Percentiles rank a stretch among this genome's conserved stretches.
Evolutionary conservation across 2,113 vertebrate species (phyloP).

Genomic region (Oxygymnocypris stewartii): DNA sequence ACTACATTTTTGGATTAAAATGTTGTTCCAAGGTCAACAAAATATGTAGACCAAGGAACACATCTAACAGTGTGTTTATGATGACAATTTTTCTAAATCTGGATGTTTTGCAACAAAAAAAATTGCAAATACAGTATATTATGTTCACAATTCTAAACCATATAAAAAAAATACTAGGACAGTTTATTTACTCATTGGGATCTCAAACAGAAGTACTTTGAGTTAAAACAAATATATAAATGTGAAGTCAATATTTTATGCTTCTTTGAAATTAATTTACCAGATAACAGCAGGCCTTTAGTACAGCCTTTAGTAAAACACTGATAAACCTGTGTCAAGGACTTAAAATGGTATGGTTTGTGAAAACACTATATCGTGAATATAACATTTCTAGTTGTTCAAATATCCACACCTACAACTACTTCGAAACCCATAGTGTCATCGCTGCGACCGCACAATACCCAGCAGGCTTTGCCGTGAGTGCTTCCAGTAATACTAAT

Average conservation of each 20-base stretch:
- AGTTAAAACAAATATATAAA: not conserved
- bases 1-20: too few species aligned
- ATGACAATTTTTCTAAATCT: not conserved
- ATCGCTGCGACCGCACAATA: not conserved
- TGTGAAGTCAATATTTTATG: not conserved
- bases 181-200: too few species aligned
- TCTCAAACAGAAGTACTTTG: too few species aligned
- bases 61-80: not conserved
- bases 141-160: too few species aligned
- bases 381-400: slow-evolving; percentile 2
- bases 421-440: slow-evolving; percentile 1
- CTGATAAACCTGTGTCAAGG: not conserved
- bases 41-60: too few species aligned
- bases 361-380: not conserved
- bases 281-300: not conserved
- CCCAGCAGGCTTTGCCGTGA: not conserved
- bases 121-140: too few species aligned
- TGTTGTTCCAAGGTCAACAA: too few species aligned
- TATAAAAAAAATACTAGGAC: too few species aligned
- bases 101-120: not conserved
- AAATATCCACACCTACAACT: slow-evolving; percentile 6
- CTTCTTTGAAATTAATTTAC: not conserved
- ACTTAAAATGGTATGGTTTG: not conserved
- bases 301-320: not conserved
- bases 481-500: slow-evolving; percentile 17